Base-by-base conservation (phyloP, 2,797 vertebrate genomes). In the Knipowitschia caucasica region DNA sequence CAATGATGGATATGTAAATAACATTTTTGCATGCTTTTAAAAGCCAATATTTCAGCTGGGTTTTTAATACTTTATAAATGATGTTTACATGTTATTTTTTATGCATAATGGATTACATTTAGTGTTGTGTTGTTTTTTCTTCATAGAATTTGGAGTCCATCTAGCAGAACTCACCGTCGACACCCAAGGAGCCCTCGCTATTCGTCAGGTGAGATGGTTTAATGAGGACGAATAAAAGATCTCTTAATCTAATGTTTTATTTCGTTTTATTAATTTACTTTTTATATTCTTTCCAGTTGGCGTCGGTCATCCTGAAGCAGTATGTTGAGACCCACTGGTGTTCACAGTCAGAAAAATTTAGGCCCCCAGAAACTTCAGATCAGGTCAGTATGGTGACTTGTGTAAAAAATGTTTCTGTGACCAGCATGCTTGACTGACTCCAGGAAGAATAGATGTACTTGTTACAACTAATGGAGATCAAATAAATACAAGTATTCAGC, bases 301-400 rank as follows among this genome's bases (percentile, higher is more conserved):
- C 97, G 0, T 99, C 97, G 0, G 97, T 99, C 69, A 96, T 99
- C 71, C 85, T 99, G 71, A 99, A 99, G 50, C 97, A 99, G 62
- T 98, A 99, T 83, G 97, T 99, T 79, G 97, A 99, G 79, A 99
- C 95, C 55, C 97, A 99, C 80, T 99, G 97, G 97, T 99, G 95
- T 70, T 91, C 95, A 44, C 96, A 96, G 30, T 99, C 96, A 0
- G 97, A 99, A 53, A 99, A 98, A 67, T 99, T 98, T 70, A 89
- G 95, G 47, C 93, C 94, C 66, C 97, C 97, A 31, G 97, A 99
- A 86, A 98, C 97, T 5, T 93, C 95, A 7, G 96, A 99, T 82
- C 91, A 94, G 92, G 97, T 99, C 72, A 88, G 82, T 14, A 17
- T 10, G 2, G 5, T 11, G 34, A 15, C 20, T 47, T 57, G 21